Evolutionary conservation across 2,797 vertebrate species (phyloP), one percentile per base, ranked within the genome.

Genomic region (Myotis planiceps): DNA sequence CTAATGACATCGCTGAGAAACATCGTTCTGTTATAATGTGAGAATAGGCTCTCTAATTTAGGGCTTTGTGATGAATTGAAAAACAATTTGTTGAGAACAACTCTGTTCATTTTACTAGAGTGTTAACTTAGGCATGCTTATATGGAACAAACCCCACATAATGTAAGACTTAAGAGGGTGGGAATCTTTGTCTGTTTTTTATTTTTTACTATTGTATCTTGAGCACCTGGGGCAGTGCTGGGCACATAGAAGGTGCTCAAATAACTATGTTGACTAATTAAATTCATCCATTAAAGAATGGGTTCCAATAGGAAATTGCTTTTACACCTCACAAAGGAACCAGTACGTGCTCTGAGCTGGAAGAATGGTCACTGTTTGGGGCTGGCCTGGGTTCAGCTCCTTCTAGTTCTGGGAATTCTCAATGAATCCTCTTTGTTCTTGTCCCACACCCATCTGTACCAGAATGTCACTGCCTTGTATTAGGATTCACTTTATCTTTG

Each of bases 361-460:
- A 96, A 97, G 90, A 96, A 96, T 78, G 42, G 78, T 39, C 91
- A 90, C 45, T 95, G 74, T 96, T 37, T 60, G 42, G 51, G 69
- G 32, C 69, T 90, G 74, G 86, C 65, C 1, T 63, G 80, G 21
- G 15, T 58, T 90, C 51, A 51, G 88, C 47, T n/a, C 18, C 65
- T 87, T 32, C 66, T 78, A 49, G 32, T 45, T 82, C 81, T 90
- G 37, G 8, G 2, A 12, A 47, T 18, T 37, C 49, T 34, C 71
- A 93, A 12, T 93, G 94, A 92, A 74, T 79, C 32, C 58, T 88
- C 90, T 97, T 96, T 96, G 95, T 96, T 91, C 79, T 85, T 83
- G 51, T 65, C 66, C 55, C 78, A 68, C 0, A 7, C 71, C n/a
- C 15, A 55, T 94, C 91, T 91, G 95, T 94, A 79, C 91, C 71